Base-by-base conservation (phyloP, 2,113 vertebrate species). In the Sapajus apella region DNA sequence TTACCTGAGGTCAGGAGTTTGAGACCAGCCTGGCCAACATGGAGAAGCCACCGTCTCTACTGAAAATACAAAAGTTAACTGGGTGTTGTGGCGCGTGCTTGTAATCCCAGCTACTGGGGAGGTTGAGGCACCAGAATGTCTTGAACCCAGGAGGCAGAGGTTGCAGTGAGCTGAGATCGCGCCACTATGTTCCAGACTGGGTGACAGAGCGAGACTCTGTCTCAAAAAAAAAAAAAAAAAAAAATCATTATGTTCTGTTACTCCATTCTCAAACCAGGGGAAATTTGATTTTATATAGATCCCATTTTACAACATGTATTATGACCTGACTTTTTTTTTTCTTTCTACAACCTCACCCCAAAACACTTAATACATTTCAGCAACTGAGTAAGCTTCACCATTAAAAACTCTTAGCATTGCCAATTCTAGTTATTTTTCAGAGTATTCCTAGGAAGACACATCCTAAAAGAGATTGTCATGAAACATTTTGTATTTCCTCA, bases 201-300 rank as follows among this genome's bases (percentile, higher is more conserved):
- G 27, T 2, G 61, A 64, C 27, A 64, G 27, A 30, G 61, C 11
- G 12, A 64, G 61, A 64, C 61, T 58, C 21, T 58, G 56, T 58
- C 56, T 58, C 7, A 56, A 45, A 45, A 45, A 7, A 45, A 45
- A 45, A 5, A 61, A 58, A 30, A 64, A 30, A 58, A 61, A 61
- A 30, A 64, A 64, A 13, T 37, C 75, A 83, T 82, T 76, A 50
- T 94, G 43, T 96, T 84, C 25, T 47, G 27, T 94, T 85, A 82
- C 45, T 90, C 14, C 20, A 56, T 52, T 90, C 75, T 81, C 30
- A 87, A 76, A 86, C 72, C 45, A 35, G 9, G 16, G 94, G 55
- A 96, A 87, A 83, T 91, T 93, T 94, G 79, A 55, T 96, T 96
- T 97, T 86, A 50, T 89, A 70, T 85, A 93, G 27, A 75, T 61